Conservation (phyloP, 2,113 vertebrate species). For the Riparia riparia region DNA sequence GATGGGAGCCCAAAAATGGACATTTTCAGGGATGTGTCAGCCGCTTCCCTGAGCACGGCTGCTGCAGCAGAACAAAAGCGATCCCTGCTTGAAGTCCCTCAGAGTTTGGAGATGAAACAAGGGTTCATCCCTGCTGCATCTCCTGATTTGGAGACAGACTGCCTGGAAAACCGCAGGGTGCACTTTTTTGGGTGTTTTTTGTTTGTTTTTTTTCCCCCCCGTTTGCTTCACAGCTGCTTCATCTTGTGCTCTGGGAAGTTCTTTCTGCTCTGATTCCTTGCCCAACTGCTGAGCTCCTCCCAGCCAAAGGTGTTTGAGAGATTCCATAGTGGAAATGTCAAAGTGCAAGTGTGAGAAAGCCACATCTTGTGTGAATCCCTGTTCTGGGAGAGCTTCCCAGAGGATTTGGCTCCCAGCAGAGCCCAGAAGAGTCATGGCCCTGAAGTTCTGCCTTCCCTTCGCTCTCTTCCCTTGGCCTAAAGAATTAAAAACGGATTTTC, state of each 20-base stretch:
- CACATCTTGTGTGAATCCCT: neutral
- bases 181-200: neutral
- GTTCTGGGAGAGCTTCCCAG: neutral
- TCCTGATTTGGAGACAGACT: neutral
- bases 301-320: neutral
- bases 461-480: fast-evolving
- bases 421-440: neutral
- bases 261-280: neutral
- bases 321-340: neutral
- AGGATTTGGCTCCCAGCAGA: neutral
- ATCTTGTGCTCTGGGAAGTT: neutral
- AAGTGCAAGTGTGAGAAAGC: neutral
- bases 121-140: neutral
- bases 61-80: neutral
- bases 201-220: neutral
- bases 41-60: neutral
- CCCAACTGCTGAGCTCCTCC: neutral
- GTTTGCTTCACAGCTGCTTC: neutral
- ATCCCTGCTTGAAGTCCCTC: neutral
- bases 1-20: neutral
- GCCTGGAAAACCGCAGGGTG: neutral
- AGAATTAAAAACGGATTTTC: neutral
- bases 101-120: neutral
- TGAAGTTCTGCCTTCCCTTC: neutral
- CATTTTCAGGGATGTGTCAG: neutral